Evolutionary conservation across 2,797 vertebrate species (phyloP).

Genomic region (Eleutherodactylus coqui): DNA sequence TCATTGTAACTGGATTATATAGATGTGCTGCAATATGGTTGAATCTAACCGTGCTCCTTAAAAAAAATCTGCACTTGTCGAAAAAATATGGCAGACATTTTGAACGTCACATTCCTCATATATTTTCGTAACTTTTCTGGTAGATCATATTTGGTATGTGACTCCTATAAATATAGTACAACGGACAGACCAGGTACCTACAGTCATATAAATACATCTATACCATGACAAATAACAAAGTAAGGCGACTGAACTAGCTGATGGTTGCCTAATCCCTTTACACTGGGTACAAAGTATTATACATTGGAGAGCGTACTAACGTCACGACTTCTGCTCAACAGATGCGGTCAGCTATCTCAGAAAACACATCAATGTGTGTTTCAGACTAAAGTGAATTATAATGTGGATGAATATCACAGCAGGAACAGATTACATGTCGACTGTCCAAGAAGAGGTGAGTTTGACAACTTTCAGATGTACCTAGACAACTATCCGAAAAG

Average conservation of each 20-base stretch:
- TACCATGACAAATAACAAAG: not conserved
- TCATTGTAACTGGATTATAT: no score
- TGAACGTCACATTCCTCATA: no score
- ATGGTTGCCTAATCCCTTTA: not conserved
- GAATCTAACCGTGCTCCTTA: no score
- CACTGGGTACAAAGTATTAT: not conserved
- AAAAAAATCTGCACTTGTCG: no score
- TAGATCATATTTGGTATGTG: no score
- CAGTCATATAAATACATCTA: no score
- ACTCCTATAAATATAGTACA: no score
- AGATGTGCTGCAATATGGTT: no score
- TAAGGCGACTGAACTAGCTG: not conserved
- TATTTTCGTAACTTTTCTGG: no score
- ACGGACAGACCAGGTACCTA: no score
- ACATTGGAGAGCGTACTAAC: not conserved
- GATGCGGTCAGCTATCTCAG: constrained; percentile 16
- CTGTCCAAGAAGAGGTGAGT: constrained; percentile 17
- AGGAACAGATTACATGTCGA: not conserved
- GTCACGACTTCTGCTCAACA: not conserved
- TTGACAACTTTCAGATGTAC: not conserved
- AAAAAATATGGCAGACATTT: no score
- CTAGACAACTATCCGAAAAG: not conserved
- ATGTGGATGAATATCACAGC: not conserved
- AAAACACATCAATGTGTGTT: constrained; percentile 20
- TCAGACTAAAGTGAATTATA: constrained; percentile 15